Conservation (phyloP, 1,140 invertebrate genomes). For the Sminthurides bifidus region DNA sequence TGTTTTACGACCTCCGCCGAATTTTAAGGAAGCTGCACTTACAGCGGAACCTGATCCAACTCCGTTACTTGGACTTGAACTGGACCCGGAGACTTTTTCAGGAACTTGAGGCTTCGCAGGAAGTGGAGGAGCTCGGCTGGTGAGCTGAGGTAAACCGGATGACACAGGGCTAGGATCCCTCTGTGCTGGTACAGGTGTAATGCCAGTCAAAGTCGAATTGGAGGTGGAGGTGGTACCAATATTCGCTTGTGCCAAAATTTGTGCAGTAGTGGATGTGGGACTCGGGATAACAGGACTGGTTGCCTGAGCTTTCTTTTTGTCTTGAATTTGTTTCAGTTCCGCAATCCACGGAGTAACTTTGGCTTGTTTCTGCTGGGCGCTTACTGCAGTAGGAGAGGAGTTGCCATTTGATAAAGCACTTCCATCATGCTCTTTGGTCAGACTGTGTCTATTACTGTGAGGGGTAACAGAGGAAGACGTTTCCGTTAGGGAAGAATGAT, state of each 20-base stretch:
- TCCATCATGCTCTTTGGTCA: no score
- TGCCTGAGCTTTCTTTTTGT: constrained; percentile 17
- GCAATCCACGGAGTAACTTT: constrained; percentile 24
- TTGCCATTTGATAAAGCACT: constrained; percentile 17
- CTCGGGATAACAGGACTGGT: constrained; percentile 1
- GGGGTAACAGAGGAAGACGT: constrained; percentile 4
- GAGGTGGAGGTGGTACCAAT: constrained; percentile 1
- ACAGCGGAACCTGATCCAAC: background rate
- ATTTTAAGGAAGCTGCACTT: background rate
- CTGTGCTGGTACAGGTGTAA: background rate
- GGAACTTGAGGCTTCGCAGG: constrained; percentile 25
- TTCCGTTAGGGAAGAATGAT: constrained; percentile 17
- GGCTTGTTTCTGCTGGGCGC: constrained; percentile 2
- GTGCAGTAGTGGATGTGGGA: background rate
- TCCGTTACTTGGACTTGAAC: background rate
- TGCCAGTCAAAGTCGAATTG: background rate
- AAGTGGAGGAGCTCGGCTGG: constrained; percentile 23
- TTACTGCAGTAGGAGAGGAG: background rate
- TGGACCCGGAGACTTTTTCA: background rate
- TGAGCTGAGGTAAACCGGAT: background rate
- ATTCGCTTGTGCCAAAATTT: background rate
- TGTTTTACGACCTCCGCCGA: background rate
- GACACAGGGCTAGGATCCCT: constrained; percentile 9
- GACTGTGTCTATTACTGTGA: no score
- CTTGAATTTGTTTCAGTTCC: constrained; percentile 28